Evolutionary conservation across 2,113 vertebrate species (phyloP), one percentile per base, ranked within the genome.

Genomic region (Ovis canadensis): DNA sequence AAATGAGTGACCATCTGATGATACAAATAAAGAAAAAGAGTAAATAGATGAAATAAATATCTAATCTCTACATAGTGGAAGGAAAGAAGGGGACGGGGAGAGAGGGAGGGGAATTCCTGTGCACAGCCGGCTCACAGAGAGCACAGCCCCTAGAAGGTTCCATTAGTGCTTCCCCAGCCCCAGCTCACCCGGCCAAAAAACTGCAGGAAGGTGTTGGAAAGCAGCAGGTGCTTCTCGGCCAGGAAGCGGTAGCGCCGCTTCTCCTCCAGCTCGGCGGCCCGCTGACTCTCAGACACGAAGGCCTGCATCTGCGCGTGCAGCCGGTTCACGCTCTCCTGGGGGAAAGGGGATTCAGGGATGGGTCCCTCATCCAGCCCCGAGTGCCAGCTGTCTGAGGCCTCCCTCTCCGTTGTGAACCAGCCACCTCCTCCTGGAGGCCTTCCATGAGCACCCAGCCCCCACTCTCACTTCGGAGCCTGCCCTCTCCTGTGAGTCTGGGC

Each of bases 171-270:
- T 77, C 55, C 0, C n/a, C 86, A 15, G 64, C 45, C 59, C 29
- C 54, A 3, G 85, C 96, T 8, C 97, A 99, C 99, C 98, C 99
- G 98, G 98, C 96, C 98, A 19, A 99, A 99, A 78, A 99, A 99
- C 96, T 99, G 99, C 19, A 99, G 96, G 77, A 99, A 98, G 43
- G 98, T 98, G 91, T 90, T 99, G 97, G 99, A 99, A 8, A 99
- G 98, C 57, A 99, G 96, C 40, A 99, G 99, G 98, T 99, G 99
- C 96, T 99, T 99, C 98, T 99, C 99, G 0, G 99, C 99, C 98
- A 99, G 98, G 98, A 99, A 99, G 60, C 99, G 99, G 84, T 99
- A 99, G 87, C 99, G 99, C 50, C 99, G 99, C 98, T 99, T 99
- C 98, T 99, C 99, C 97, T 99, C 99, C 97, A 99, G 98, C 90